Base-by-base conservation (phyloP, 2,113 vertebrate species). In the Nycticorax nycticorax region DNA sequence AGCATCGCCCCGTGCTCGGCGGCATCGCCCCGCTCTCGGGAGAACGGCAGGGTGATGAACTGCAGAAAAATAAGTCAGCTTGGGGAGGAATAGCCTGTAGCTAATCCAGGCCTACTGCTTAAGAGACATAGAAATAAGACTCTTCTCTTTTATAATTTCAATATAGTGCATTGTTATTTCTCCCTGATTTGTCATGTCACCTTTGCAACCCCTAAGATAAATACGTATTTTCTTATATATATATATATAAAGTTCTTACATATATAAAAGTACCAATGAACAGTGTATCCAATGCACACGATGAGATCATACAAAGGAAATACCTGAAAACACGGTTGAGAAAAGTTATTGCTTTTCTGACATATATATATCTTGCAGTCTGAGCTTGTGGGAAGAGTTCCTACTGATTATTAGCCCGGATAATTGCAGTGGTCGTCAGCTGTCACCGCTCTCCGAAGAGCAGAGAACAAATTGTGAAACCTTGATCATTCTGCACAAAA, bases 1-100 rank as follows among this genome's bases (percentile, higher is more conserved):
- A 1, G 27, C 21, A 18, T 53, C 8, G 4, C 12, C 18, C 27
- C 1, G 16, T 3, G 47, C 59, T 52, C 2, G 1, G 47, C 1
- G 2, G 27, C 21, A 18, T 53, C 8, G 4, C 12, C 18, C 27
- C 0, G 3, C 11, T 26, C 39, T 35, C 4, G 1, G 74, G 37
- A 45, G 45, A 35, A 15, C 1, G 9, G 37, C 32, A 26, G 74
- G 32, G 21, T 2, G 1, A 12, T 18, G 22, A 32, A 10, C 11
- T 39, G 39, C 39, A 30, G 64, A 19, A 50, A 28, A 66, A 26
- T 4, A 22, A 18, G 27, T 22, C 35, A 16, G 2, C 5, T 12
- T 52, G 53, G 43, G 52, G 43, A 32, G 68, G 43, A 66, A 13
- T 22, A 67, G 37, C 53, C n/a, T 14, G 60, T 27, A 33, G 37